phyloP scores from a whole-genome alignment of 2,888 invertebrate genomes.

The Trilocha varians region DNA sequence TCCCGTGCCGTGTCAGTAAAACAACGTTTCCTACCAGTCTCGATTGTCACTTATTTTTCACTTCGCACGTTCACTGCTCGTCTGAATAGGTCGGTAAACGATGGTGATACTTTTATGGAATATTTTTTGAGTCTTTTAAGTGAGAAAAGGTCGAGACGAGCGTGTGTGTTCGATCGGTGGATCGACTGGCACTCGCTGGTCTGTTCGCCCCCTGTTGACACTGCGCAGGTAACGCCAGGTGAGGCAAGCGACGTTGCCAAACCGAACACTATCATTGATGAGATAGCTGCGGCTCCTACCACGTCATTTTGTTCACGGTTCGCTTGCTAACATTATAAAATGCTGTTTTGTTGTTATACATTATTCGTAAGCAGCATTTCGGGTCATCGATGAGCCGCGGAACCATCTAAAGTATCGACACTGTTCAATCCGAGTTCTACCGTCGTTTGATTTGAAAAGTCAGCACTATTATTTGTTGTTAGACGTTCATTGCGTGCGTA shows the following conservation, averaged over 20 bases:
- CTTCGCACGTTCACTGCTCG: conserved; percentile 25
- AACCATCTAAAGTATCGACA: conserved; percentile 22
- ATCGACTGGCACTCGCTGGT: conserved; percentile 51
- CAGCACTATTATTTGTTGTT: conserved; percentile 17
- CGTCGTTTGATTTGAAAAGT: conserved; percentile 17
- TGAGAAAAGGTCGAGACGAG: conserved; percentile 37
- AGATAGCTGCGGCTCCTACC: conserved; percentile 53
- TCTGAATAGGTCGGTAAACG: conserved; percentile 19
- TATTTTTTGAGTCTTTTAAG: conserved; percentile 31
- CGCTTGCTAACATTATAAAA: conserved; percentile 41
- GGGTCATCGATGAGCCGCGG: conserved; percentile 31
- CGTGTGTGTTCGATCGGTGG: conserved; percentile 51
- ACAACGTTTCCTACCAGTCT: conserved; percentile 28
- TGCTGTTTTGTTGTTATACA: conserved; percentile 26
- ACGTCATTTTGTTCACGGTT: conserved; percentile 45
- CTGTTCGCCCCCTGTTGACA: conserved; percentile 64
- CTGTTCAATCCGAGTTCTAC: conserved; percentile 12
- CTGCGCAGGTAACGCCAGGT: conserved; percentile 71
- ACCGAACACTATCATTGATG: conserved; percentile 69
- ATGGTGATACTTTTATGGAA: conserved; percentile 32
- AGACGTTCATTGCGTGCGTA: conserved; percentile 31
- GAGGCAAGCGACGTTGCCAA: conserved; percentile 69
- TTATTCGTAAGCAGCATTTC: conserved; percentile 18
- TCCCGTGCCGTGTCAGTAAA: conserved; percentile 19
- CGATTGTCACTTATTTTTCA: conserved; percentile 26